Base-by-base conservation (phyloP, 2,797 vertebrate species). In the Onychomys leucogaster region DNA sequence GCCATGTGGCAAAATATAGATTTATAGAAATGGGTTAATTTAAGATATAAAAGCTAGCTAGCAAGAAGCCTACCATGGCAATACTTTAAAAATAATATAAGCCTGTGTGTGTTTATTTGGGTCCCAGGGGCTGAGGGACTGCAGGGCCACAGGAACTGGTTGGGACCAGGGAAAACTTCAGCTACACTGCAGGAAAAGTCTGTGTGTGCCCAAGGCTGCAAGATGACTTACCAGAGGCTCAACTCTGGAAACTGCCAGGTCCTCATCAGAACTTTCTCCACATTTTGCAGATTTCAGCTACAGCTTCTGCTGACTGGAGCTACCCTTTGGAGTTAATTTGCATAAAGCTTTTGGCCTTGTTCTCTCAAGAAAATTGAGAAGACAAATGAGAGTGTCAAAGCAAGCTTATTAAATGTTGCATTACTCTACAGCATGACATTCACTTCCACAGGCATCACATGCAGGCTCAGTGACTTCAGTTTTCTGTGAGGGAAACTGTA, bases 381-480 rank as follows among this genome's bases (percentile, higher is more conserved):
- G 98, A 99, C 97, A 98, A 98, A 99, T 98, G 96, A 95, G 61
- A 76, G 86, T 98, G 98, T 98, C 98, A 98, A 97, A 96, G 94
- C 95, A 97, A 98, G 98, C 98, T 99, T 98, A 98, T 98, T 99
- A 98, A 98, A 97, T 98, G 97, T 98, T 97, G 97, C 95, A 94
- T 98, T 91, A 94, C 96, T 98, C 98, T 98, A 97, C 95, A 92
- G 12, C 93, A 95, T 32, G 96, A 96, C 92, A 97, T 97, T 98
- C 90, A 95, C 92, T 89, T 98, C 97, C 94, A 89, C 87, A 52
- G 94, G 83, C 92, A 63, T 90, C 90, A 84, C 97, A 77, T 63
- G 95, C 25, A 43, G 57, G 98, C 98, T 96, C 95, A 77, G 93
- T 97, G 95, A 96, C 73, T 0, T 81, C 80, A n/a, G 86, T 49